Evolutionary conservation across 2,797 vertebrate genomes (phyloP).

Genomic region (Sebastes baramenuke): DNA sequence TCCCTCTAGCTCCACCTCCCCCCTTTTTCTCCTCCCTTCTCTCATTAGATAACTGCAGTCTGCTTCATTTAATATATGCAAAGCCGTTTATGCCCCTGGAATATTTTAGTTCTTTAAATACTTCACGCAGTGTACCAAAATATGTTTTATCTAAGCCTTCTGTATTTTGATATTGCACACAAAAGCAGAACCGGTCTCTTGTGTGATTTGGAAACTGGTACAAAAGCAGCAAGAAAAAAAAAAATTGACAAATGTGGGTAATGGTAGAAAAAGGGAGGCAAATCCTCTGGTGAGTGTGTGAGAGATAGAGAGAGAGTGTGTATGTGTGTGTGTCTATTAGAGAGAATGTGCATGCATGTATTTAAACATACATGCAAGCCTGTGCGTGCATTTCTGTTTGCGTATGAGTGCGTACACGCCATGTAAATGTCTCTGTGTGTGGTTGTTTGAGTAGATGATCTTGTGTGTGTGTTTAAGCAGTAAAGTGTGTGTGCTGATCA

Average conservation of each 20-base stretch:
- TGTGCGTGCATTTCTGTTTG: not conserved
- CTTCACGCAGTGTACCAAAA: slow-evolving; percentile 66
- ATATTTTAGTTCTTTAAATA: slow-evolving; percentile 72
- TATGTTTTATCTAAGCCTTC: slow-evolving; percentile 67
- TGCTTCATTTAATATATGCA: slow-evolving; percentile 68
- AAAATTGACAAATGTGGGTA: slow-evolving; percentile 62
- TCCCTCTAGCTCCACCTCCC: not conserved
- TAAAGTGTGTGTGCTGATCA: slow-evolving; percentile 56
- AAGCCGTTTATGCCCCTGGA: slow-evolving; percentile 71
- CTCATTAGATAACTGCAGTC: slow-evolving; percentile 71
- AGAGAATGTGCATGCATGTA: not conserved
- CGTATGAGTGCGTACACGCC: not conserved
- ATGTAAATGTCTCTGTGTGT: not conserved
- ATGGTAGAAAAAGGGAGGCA: slow-evolving; percentile 45
- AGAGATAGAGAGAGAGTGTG: not conserved
- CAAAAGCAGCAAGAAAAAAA: slow-evolving; percentile 36
- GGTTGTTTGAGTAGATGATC: not conserved
- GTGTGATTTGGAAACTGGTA: slow-evolving; percentile 68
- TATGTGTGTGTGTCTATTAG: not conserved
- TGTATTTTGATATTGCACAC: slow-evolving; percentile 65
- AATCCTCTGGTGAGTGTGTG: slow-evolving; percentile 23
- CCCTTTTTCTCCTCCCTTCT: slow-evolving; percentile 33
- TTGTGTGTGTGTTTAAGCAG: slow-evolving; percentile 15
- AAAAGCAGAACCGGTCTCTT: slow-evolving; percentile 62
- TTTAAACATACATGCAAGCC: not conserved